phyloP scores from a whole-genome alignment of 2,888 invertebrate species.

The Noctua fimbriata region DNA sequence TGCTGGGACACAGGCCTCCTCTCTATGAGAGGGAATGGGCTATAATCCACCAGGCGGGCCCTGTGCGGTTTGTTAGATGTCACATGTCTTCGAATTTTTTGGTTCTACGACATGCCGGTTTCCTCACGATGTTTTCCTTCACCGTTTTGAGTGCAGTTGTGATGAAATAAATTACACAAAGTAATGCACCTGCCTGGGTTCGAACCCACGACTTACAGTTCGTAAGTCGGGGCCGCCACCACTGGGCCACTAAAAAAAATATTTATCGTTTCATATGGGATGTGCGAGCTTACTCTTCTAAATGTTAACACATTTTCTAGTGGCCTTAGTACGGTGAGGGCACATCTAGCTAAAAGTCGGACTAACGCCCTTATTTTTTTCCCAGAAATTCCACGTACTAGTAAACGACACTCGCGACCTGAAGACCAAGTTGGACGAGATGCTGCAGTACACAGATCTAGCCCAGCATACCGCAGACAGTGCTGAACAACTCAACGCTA shows the following conservation, averaged over 20 bases:
- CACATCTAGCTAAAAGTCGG: not conserved
- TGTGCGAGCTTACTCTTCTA: not conserved
- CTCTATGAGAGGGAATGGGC: too few relatives aligned
- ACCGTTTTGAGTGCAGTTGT: too few relatives aligned
- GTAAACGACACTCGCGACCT: conserved; percentile 91
- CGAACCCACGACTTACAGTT: too few relatives aligned
- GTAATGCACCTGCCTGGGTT: too few relatives aligned
- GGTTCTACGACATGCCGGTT: too few relatives aligned
- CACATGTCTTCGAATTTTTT: too few relatives aligned
- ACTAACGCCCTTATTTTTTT: not conserved
- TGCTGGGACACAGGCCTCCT: too few relatives aligned
- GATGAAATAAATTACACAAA: too few relatives aligned
- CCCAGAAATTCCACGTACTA: conserved; percentile 88
- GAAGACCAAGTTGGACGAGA: conserved; percentile 93
- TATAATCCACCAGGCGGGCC: too few relatives aligned
- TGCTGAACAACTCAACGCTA: conserved; percentile 90
- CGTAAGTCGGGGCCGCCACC: too few relatives aligned
- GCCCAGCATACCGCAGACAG: conserved; percentile 91
- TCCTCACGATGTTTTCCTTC: too few relatives aligned
- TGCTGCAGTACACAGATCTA: conserved; percentile 92
- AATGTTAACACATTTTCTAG: not conserved
- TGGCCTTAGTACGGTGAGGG: not conserved
- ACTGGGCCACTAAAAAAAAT: not conserved
- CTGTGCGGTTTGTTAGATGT: too few relatives aligned
- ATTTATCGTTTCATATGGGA: not conserved